Percentiles rank a stretch among this genome's conserved stretches.
These are phyloP conservation scores for Drosophila parabipectinata DNA, from an alignment of 1,140 invertebrate genomes.

Conservation along the genomic window DNA sequence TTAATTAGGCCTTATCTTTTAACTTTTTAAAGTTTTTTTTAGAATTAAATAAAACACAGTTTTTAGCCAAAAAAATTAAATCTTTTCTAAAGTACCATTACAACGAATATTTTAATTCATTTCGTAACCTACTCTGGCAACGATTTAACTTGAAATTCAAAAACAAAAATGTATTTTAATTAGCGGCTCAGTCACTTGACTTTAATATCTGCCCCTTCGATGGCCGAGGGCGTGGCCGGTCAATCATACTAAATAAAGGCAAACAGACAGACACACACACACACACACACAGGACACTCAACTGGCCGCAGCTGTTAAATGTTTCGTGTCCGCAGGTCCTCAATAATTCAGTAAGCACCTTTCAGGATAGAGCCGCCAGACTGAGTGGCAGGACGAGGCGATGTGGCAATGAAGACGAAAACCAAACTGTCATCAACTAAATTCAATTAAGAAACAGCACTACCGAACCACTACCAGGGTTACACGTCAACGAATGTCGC, in stretches of 20 bases:
- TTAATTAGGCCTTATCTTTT: too few species aligned
- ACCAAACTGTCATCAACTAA: constrained; percentile 39
- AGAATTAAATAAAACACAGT: too few species aligned
- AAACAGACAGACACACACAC: constrained; percentile 19
- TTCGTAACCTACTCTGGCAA: background rate
- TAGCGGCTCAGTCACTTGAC: constrained; percentile 4
- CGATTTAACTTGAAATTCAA: constrained; percentile 4
- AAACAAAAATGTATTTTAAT: constrained; percentile 23
- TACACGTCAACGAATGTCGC: constrained; percentile 8
- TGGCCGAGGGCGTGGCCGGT: constrained; percentile 24
- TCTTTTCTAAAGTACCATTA: too few species aligned
- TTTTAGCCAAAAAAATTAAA: too few species aligned
- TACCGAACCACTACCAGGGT: constrained; percentile 7
- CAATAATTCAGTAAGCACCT: constrained; percentile 61
- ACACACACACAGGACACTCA: constrained; percentile 1
- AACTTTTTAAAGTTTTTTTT: too few species aligned
- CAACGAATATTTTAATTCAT: too few species aligned
- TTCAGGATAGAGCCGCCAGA: constrained; percentile 20
- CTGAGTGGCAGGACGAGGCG: constrained; percentile 25
- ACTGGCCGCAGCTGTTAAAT: constrained; percentile 28
- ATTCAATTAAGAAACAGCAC: constrained; percentile 62
- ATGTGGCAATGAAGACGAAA: background rate
- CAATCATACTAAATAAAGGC: constrained; percentile 25
- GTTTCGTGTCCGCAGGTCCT: constrained; percentile 54
- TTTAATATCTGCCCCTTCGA: constrained; percentile 16